These are phyloP conservation scores for Podotricha telesiphe DNA, from an alignment of 2,888 invertebrate species.

Conservation along the genomic window DNA sequence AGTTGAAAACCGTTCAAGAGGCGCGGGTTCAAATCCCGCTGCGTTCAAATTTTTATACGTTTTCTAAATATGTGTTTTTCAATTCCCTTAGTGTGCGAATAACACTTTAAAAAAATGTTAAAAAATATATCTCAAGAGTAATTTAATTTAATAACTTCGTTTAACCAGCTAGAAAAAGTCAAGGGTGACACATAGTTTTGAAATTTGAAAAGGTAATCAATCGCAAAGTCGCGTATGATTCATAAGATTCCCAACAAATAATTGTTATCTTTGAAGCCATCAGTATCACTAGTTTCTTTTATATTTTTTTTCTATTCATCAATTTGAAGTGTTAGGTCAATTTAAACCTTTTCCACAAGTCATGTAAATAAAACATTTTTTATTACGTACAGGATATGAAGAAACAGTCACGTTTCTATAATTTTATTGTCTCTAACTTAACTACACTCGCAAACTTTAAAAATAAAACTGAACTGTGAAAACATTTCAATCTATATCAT, in stretches of 20 bases:
- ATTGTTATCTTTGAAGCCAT: slow-evolving; percentile 9
- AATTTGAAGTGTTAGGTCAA: slow-evolving; percentile 24
- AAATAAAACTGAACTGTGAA: slow-evolving; percentile 26
- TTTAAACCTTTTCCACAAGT: slow-evolving; percentile 32
- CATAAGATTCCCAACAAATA: slow-evolving; percentile 2
- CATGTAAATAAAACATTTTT: slow-evolving; percentile 28
- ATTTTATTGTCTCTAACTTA: slow-evolving; percentile 18
- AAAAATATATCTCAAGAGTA: not conserved
- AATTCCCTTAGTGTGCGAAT: no score
- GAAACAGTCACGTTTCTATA: slow-evolving; percentile 36
- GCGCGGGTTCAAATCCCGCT: no score
- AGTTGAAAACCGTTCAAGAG: no score
- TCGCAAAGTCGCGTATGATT: slow-evolving; percentile 6
- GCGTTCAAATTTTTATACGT: no score
- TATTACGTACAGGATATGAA: slow-evolving; percentile 35
- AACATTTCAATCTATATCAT: slow-evolving; percentile 23
- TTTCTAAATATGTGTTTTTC: no score
- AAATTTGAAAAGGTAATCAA: slow-evolving; percentile 8
- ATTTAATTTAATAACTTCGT: not conserved
- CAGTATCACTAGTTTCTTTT: not conserved
- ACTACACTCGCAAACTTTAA: slow-evolving; percentile 2
- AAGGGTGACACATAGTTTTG: not conserved
- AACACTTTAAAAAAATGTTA: no score
- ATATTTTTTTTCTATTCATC: not conserved
- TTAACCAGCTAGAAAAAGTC: not conserved